These are phyloP conservation scores for Rotaria socialis DNA, from an alignment of 2,888 invertebrate species.

Conservation along the genomic window DNA sequence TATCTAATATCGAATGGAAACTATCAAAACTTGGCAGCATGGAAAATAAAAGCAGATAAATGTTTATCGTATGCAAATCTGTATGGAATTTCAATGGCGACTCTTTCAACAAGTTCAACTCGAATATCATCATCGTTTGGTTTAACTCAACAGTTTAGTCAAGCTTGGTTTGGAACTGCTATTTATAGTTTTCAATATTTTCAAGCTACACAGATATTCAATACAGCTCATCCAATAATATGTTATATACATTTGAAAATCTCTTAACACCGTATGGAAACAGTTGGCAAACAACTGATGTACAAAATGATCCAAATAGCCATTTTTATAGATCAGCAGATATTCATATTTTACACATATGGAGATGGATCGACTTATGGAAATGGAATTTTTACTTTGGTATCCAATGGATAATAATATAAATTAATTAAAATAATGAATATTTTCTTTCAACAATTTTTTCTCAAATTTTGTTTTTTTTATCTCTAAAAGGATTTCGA, in stretches of 20 bases:
- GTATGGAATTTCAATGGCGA: background rate
- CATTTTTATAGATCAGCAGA: conserved; percentile 5
- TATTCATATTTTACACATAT: background rate
- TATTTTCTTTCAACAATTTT: no score
- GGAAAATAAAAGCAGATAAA: background rate
- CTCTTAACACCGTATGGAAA: background rate
- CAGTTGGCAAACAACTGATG: background rate
- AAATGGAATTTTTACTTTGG: background rate
- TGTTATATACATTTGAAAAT: background rate
- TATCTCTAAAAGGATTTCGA: no score
- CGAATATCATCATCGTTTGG: background rate
- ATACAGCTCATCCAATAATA: background rate
- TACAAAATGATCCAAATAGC: background rate
- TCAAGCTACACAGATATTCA: background rate
- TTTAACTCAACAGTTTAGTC: background rate
- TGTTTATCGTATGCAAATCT: background rate
- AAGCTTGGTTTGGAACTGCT: background rate
- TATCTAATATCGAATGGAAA: background rate
- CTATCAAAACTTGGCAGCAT: background rate
- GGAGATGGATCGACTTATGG: background rate
- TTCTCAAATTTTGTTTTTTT: no score
- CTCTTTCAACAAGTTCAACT: background rate
- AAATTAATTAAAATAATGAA: no score
- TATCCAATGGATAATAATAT: background rate
- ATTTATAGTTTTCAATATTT: conserved; percentile 1